Percentiles rank a stretch among this genome's conserved stretches.
These are phyloP conservation scores for Triplophysa dalaica DNA, from an alignment of 2,113 vertebrate genomes.

Conservation along the genomic window DNA sequence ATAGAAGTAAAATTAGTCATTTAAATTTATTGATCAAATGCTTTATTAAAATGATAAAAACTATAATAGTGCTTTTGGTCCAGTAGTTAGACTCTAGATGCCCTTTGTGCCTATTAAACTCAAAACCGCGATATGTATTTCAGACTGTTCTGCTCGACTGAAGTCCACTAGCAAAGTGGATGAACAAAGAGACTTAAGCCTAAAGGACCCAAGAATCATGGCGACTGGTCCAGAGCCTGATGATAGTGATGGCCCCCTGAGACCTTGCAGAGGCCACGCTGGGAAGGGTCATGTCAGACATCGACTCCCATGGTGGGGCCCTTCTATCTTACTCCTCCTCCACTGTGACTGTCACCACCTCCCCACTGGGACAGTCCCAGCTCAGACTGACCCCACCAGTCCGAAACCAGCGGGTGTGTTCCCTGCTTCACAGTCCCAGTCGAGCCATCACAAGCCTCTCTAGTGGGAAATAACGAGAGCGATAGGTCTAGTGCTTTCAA, in stretches of 20 bases:
- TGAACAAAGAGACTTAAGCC: constrained; percentile 46
- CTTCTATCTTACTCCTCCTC: constrained; percentile 76
- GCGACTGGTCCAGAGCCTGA: constrained; percentile 47
- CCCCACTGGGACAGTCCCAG: constrained; percentile 72
- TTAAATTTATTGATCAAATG: too few species aligned
- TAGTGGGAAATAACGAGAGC: constrained; percentile 40
- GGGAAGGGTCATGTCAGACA: constrained; percentile 86
- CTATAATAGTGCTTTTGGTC: neutral
- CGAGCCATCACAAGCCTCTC: constrained; percentile 54
- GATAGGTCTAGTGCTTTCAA: constrained; percentile 43
- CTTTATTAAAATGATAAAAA: neutral
- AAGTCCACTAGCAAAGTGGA: constrained; percentile 42
- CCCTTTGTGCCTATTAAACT: neutral
- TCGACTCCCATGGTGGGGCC: constrained; percentile 79
- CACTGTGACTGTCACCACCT: constrained; percentile 78
- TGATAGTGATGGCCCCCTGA: constrained; percentile 58
- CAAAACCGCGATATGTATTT: neutral
- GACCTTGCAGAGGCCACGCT: constrained; percentile 71
- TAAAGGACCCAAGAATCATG: constrained; percentile 50
- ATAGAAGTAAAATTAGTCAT: too few species aligned
- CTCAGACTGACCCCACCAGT: constrained; percentile 75
- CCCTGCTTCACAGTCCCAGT: constrained; percentile 61
- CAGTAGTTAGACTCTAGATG: neutral
- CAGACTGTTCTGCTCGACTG: neutral
- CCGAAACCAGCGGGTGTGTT: constrained; percentile 68